Evolutionary conservation across 2,113 vertebrate species (phyloP).

Genomic region (Alosa alosa): DNA sequence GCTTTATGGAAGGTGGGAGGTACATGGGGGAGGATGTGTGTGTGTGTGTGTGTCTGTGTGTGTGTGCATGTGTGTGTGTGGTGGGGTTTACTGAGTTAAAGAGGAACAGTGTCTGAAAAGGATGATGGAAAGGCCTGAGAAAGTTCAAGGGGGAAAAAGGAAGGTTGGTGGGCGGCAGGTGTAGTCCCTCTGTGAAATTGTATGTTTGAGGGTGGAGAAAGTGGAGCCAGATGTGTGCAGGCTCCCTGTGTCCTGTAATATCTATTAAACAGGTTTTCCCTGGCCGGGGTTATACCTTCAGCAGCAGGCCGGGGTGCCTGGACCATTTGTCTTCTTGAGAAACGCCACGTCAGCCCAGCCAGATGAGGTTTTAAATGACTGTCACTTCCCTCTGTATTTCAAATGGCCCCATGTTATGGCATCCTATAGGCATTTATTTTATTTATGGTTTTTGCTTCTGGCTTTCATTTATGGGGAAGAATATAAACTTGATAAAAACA

Average conservation of each 20-base stretch:
- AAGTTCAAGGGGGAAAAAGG: neutral
- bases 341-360: slow-evolving; percentile 54
- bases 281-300: slow-evolving; percentile 52
- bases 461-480: slow-evolving; percentile 54
- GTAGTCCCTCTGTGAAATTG: neutral
- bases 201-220: neutral
- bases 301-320: slow-evolving; percentile 41
- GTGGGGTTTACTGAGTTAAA: neutral
- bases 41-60: slow-evolving; percentile 26
- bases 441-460: slow-evolving; percentile 51
- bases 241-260: slow-evolving; percentile 38
- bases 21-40: neutral
- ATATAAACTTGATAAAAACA: slow-evolving; percentile 62
- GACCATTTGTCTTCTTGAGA: slow-evolving; percentile 58
- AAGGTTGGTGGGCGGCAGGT: slow-evolving; percentile 17
- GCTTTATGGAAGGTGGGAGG: neutral
- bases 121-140: neutral
- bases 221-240: slow-evolving; percentile 8
- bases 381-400: slow-evolving; percentile 56
- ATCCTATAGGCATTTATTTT: slow-evolving; percentile 51
- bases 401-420: slow-evolving; percentile 57
- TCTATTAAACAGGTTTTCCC: slow-evolving; percentile 50
- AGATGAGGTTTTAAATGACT: slow-evolving; percentile 67
- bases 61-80: neutral
- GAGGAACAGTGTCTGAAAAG: slow-evolving; percentile 11